A percentile compares a stretch with the other conserved stretches of the same genome.
Evolutionary conservation across 2,888 invertebrate species (phyloP).

Genomic region (Andrena flavipes): DNA sequence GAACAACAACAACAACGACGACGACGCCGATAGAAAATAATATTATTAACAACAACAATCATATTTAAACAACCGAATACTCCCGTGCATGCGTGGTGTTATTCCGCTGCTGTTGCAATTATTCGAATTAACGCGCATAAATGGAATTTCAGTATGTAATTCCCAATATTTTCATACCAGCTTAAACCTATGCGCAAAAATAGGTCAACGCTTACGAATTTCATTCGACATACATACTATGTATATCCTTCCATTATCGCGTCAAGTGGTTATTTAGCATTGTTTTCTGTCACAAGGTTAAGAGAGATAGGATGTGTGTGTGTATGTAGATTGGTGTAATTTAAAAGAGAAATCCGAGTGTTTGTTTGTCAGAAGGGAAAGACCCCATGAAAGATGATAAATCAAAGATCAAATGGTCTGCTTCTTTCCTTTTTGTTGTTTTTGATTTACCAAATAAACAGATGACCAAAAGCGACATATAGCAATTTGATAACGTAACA

Average conservation of each 20-base stretch:
- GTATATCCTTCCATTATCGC: not conserved
- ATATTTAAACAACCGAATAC: constrained; percentile 10
- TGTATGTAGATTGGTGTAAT: not conserved
- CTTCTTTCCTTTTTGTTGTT: not conserved
- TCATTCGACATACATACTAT: not conserved
- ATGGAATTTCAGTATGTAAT: not conserved
- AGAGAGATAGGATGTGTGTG: not conserved
- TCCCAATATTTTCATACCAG: not conserved
- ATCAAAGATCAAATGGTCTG: constrained; percentile 11
- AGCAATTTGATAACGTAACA: constrained; percentile 19
- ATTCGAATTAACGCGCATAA: not conserved
- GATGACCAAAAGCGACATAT: not conserved
- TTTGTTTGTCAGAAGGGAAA: not conserved
- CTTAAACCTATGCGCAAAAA: not conserved
- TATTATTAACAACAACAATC: constrained; percentile 25
- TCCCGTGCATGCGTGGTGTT: not conserved
- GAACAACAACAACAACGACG: too few species aligned
- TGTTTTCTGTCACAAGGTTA: not conserved
- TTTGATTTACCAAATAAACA: not conserved
- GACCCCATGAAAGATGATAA: not conserved
- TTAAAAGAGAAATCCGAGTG: not conserved
- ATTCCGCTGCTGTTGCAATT: not conserved
- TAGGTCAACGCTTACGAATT: not conserved
- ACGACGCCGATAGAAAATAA: not conserved
- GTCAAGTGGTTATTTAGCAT: not conserved